Evolutionary conservation across 1,140 invertebrate genomes (phyloP).

Genomic region (Cydia splendana): DNA sequence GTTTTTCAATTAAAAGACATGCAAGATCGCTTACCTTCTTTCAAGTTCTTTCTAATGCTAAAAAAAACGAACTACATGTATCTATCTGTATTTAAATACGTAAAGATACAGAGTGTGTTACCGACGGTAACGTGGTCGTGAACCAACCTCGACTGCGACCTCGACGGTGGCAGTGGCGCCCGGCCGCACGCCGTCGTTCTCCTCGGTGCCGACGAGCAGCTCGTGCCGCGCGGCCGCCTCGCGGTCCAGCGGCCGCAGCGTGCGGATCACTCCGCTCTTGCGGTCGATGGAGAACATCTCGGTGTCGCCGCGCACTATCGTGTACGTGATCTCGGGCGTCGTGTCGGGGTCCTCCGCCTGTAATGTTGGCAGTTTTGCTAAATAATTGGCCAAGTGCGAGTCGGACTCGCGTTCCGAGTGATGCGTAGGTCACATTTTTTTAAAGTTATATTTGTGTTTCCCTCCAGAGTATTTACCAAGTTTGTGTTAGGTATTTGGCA

Average conservation of each 20-base stretch:
- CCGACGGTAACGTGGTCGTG: not conserved
- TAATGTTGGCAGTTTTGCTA: slow-evolving; percentile 28
- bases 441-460: no score
- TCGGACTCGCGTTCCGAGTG: no score
- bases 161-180: slow-evolving; percentile 88
- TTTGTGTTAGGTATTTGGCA: no score
- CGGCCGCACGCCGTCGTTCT: slow-evolving; percentile 85
- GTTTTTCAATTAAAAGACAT: no score
- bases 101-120: no score
- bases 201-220: slow-evolving; percentile 89
- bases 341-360: slow-evolving; percentile 87
- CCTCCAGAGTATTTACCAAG: no score
- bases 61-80: no score
- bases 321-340: slow-evolving; percentile 90
- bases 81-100: no score
- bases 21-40: no score
- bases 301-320: slow-evolving; percentile 88
- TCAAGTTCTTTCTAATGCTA: no score
- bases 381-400: no score
- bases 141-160: slow-evolving; percentile 86
- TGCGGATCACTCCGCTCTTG: slow-evolving; percentile 88
- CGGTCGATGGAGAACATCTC: slow-evolving; percentile 91
- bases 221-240: slow-evolving; percentile 87
- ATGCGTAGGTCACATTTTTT: no score
- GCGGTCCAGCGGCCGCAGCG: slow-evolving; percentile 87